These are phyloP conservation scores for Scarus forsteni DNA, from an alignment of 2,797 vertebrate genomes.

Conservation along the genomic window DNA sequence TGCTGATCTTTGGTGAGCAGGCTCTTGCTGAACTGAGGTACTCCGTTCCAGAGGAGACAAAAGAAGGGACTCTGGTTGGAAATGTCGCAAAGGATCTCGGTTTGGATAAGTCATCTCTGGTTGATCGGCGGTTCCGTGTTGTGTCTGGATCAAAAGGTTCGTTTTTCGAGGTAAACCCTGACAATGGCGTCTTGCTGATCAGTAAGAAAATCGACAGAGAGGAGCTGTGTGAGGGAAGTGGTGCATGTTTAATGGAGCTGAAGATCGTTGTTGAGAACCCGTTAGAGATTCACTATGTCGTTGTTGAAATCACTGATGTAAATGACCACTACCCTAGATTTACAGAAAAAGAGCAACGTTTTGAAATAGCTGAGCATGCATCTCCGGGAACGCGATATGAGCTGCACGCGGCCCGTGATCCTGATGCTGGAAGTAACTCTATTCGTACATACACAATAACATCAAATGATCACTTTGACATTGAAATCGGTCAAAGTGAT, in stretches of 20 bases:
- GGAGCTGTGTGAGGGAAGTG: constrained; percentile 67
- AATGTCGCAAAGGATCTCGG: constrained; percentile 84
- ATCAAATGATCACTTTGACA: constrained; percentile 62
- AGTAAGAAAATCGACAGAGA: constrained; percentile 80
- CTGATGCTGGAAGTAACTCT: constrained; percentile 79
- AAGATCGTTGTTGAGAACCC: constrained; percentile 85
- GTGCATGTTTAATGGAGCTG: constrained; percentile 74
- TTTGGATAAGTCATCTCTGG: constrained; percentile 76
- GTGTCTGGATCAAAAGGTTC: constrained; percentile 70
- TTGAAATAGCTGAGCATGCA: constrained; percentile 68
- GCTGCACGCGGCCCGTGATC: constrained; percentile 80
- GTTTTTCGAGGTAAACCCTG: constrained; percentile 61
- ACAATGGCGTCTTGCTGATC: constrained; percentile 80
- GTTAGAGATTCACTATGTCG: constrained; percentile 83
- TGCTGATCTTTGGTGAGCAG: constrained; percentile 40
- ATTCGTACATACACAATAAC: constrained; percentile 67
- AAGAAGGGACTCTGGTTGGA: constrained; percentile 79
- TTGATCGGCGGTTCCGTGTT: constrained; percentile 77
- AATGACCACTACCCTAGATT: constrained; percentile 85
- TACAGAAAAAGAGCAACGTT: constrained; percentile 56
- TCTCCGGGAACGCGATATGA: constrained; percentile 71
- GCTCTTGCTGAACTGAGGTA: constrained; percentile 79
- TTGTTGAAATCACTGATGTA: constrained; percentile 83
- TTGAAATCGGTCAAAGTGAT: constrained; percentile 75
- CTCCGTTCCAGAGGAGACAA: constrained; percentile 82